Evolutionary conservation across 2,797 vertebrate genomes (phyloP).

Genomic region (Muraenolepis orangiensis): DNA sequence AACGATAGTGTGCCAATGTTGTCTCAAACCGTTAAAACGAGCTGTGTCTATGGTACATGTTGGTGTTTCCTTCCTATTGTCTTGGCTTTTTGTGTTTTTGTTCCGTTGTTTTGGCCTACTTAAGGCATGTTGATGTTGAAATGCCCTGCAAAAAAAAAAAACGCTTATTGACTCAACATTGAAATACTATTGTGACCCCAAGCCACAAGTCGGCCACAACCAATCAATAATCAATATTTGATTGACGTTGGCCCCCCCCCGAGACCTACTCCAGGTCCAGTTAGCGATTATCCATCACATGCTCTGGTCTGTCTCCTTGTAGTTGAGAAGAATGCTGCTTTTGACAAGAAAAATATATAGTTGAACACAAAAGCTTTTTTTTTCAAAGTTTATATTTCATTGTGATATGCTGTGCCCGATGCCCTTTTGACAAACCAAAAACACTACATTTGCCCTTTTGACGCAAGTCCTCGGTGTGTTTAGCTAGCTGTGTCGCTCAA

Average conservation of each 20-base stretch:
- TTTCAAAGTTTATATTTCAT: conserved; percentile 24
- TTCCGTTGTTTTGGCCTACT: conserved; percentile 51
- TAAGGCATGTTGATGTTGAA: conserved; percentile 53
- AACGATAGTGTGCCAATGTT: conserved; percentile 41
- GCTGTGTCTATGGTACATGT: conserved; percentile 30
- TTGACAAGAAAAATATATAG: not conserved
- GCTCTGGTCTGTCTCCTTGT: conserved; percentile 29
- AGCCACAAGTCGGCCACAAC: conserved; percentile 40
- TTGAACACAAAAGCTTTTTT: conserved; percentile 1
- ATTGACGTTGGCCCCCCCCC: conserved; percentile 33
- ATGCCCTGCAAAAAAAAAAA: conserved; percentile 52
- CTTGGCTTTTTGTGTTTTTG: too few relatives aligned
- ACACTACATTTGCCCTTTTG: conserved; percentile 77
- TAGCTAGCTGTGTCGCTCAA: conserved; percentile 21
- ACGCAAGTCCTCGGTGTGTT: conserved; percentile 43
- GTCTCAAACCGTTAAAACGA: conserved; percentile 33
- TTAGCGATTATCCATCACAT: conserved; percentile 23
- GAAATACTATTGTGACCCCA: conserved; percentile 46
- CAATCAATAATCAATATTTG: conserved; percentile 35
- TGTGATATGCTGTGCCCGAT: conserved; percentile 41
- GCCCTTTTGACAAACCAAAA: conserved; percentile 56
- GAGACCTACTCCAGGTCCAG: conserved; percentile 25
- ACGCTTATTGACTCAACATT: conserved; percentile 43
- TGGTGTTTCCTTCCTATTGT: conserved; percentile 35
- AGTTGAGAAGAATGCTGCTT: conserved; percentile 33